These are phyloP conservation scores for Macrochelys suwanniensis DNA, from an alignment of 2,797 vertebrate species.

Conservation along the genomic window DNA sequence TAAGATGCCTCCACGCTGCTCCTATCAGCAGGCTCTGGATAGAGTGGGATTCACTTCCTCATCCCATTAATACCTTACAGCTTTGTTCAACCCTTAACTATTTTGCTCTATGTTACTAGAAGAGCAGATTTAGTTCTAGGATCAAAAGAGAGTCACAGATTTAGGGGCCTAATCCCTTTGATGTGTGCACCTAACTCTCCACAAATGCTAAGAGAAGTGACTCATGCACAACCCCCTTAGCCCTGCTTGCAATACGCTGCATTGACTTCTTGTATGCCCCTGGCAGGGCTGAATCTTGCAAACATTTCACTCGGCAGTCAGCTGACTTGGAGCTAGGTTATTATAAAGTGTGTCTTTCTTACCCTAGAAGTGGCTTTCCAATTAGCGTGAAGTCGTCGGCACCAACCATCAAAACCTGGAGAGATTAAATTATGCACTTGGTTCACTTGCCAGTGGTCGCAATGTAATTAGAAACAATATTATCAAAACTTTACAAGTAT, in stretches of 20 bases:
- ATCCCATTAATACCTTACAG: not conserved
- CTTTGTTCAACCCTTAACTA: not conserved
- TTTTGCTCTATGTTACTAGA: not conserved
- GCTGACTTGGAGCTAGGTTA: not conserved
- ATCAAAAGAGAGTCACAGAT: not conserved
- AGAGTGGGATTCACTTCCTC: not conserved
- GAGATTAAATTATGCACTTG: not conserved
- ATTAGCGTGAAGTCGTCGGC: slow-evolving; percentile 91
- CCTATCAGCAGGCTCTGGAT: not conserved
- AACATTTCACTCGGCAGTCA: not conserved
- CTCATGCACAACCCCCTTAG: not conserved
- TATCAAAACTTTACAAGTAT: not conserved
- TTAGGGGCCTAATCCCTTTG: not conserved
- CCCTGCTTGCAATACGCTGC: not conserved
- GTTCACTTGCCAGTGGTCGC: not conserved
- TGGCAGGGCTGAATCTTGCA: not conserved
- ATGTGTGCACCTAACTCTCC: not conserved
- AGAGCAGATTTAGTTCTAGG: not conserved
- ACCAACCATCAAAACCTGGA: slow-evolving; percentile 88
- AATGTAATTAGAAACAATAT: not conserved
- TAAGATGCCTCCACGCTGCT: not conserved
- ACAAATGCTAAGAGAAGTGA: not conserved
- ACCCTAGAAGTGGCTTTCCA: slow-evolving; percentile 92
- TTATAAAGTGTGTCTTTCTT: slow-evolving; percentile 42
- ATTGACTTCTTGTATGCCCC: not conserved